Evolutionary conservation across 2,113 vertebrate genomes (phyloP).

Genomic region (Aleadryas rufinucha): DNA sequence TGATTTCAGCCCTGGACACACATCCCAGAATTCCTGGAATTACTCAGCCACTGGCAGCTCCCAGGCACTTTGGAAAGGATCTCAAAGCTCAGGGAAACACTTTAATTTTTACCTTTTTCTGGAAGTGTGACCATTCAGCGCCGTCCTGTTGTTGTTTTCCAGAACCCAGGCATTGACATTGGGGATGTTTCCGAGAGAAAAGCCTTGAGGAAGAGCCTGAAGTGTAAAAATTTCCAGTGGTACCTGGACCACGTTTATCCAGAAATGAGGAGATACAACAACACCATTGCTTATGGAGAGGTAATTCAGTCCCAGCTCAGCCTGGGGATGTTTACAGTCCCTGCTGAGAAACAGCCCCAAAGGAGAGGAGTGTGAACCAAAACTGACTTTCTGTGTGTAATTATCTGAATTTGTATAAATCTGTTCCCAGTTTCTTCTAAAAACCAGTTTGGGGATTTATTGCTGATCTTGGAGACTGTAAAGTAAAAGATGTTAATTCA

Average conservation of each 20-base stretch:
- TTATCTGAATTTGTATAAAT: neutral
- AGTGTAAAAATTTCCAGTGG: slow-evolving; percentile 97
- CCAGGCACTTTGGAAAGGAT: neutral
- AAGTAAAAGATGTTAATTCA: neutral
- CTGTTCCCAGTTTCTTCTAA: neutral
- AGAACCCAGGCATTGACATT: slow-evolving; percentile 97
- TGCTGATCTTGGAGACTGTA: neutral
- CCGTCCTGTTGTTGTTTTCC: neutral
- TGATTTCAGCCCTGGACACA: neutral
- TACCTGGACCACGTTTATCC: slow-evolving; percentile 98
- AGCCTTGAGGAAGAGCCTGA: slow-evolving; percentile 84
- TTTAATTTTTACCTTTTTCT: neutral
- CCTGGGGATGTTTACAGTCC: neutral
- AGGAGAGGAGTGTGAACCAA: neutral
- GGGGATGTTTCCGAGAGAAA: slow-evolving; percentile 91
- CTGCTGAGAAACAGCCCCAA: neutral
- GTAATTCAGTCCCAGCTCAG: slow-evolving; percentile 71
- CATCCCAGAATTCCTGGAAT: neutral
- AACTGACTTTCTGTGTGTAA: neutral
- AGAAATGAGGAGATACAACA: slow-evolving; percentile 95
- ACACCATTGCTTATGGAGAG: slow-evolving; percentile 92
- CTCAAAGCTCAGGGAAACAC: neutral
- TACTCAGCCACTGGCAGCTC: neutral
- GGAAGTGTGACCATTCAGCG: neutral
- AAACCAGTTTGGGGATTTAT: neutral